Conservation (phyloP, 2,888 invertebrate genomes). For the Drosophila anomalata region DNA sequence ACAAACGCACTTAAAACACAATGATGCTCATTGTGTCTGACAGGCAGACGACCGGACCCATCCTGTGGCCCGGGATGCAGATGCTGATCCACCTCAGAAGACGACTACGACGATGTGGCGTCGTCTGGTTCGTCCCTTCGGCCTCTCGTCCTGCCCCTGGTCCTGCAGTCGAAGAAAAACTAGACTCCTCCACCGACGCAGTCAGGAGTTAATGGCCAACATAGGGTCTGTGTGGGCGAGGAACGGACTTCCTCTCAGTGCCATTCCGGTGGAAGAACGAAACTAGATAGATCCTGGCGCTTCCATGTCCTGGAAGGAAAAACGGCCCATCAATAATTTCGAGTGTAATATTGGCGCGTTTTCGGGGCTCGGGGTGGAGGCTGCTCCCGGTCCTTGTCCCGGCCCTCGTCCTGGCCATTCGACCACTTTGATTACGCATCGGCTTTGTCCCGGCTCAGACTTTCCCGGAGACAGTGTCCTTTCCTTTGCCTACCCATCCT, state of each 20-base stretch:
- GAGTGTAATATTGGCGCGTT: slow-evolving; percentile 5
- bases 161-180: slow-evolving; percentile 1
- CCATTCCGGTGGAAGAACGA: neutral
- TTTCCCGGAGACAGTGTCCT: slow-evolving; percentile 10
- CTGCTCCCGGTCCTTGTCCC: slow-evolving; percentile 3
- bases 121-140: slow-evolving; percentile 52
- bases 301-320: neutral
- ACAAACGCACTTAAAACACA: slow-evolving; percentile 79
- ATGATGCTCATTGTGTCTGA: slow-evolving; percentile 80
- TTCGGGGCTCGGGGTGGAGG: neutral
- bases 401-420: slow-evolving; percentile 3
- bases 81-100: slow-evolving; percentile 73
- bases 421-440: slow-evolving; percentile 74
- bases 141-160: slow-evolving; percentile 9
- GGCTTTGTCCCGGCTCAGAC: slow-evolving; percentile 51
- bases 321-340: neutral
- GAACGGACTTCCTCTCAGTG: no score
- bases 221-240: no score
- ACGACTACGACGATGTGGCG: slow-evolving; percentile 60
- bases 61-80: slow-evolving; percentile 19
- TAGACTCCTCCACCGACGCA: neutral
- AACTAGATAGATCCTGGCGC: neutral
- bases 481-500: slow-evolving; percentile 3
- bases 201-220: no score
- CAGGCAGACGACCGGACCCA: slow-evolving; percentile 51